Evolutionary conservation across 2,888 invertebrate species (phyloP).

Genomic region (Morpho helenor): DNA sequence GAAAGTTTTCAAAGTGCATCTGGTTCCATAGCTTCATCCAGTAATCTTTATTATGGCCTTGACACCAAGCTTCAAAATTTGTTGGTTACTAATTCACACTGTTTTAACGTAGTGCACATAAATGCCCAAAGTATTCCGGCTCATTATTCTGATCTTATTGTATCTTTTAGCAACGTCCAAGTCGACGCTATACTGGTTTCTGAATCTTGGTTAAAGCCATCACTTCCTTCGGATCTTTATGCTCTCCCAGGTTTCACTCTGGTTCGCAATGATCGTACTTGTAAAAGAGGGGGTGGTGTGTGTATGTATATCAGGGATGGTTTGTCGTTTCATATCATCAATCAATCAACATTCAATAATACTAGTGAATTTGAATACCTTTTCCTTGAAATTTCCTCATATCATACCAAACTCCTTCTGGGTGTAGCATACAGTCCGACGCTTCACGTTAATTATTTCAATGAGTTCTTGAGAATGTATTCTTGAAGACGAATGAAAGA

Average conservation of each 20-base stretch:
- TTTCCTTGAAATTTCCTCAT: conserved; percentile 9
- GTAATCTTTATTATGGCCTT: too few species aligned
- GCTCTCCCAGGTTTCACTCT: conserved; percentile 6
- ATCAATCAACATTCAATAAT: conserved; percentile 3
- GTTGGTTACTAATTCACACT: too few species aligned
- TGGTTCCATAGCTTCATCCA: too few species aligned
- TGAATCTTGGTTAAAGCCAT: conserved; percentile 11
- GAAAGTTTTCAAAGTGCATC: too few species aligned
- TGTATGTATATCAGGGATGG: conserved; percentile 14
- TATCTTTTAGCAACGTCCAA: neutral
- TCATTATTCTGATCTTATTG: conserved; percentile 1
- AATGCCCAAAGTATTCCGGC: too few species aligned
- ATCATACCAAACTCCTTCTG: conserved; percentile 4
- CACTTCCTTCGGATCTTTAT: conserved; percentile 4
- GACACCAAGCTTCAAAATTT: too few species aligned
- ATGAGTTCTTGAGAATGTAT: too few species aligned
- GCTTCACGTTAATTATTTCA: neutral
- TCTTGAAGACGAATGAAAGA: too few species aligned
- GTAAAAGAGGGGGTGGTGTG: conserved; percentile 13
- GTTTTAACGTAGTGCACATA: too few species aligned
- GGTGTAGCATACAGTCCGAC: neutral
- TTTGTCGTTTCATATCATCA: conserved; percentile 10
- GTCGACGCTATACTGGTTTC: conserved; percentile 2
- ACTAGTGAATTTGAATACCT: conserved; percentile 8
- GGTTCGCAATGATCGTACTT: conserved; percentile 12